Evolutionary conservation across 2,888 invertebrate species (phyloP).

Genomic region (Drosophila heteroneura): DNA sequence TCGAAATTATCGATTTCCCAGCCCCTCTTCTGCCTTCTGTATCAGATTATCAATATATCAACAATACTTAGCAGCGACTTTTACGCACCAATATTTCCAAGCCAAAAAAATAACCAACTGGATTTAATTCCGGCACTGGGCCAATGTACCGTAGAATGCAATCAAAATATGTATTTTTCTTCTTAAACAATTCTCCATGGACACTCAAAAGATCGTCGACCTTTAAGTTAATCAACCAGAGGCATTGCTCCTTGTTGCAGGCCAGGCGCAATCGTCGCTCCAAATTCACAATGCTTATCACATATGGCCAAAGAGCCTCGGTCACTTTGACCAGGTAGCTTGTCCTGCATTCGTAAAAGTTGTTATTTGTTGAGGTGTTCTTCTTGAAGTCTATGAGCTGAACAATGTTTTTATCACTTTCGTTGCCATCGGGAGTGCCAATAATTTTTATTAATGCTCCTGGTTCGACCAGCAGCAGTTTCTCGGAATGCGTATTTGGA

Average conservation of each 20-base stretch:
- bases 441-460: slow-evolving; percentile 73
- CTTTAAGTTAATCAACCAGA: slow-evolving; percentile 83
- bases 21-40: background rate
- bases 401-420: slow-evolving; percentile 64
- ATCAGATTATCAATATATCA: background rate
- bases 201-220: slow-evolving; percentile 83
- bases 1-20: background rate
- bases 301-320: slow-evolving; percentile 86
- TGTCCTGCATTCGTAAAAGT: slow-evolving; percentile 77
- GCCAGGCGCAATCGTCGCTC: slow-evolving; percentile 86
- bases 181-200: slow-evolving; percentile 83
- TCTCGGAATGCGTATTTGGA: slow-evolving; percentile 23
- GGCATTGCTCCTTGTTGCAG: slow-evolving; percentile 82
- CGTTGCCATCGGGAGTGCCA: slow-evolving; percentile 35
- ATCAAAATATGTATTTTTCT: slow-evolving; percentile 50
- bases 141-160: slow-evolving; percentile 87
- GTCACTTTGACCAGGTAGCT: slow-evolving; percentile 65
- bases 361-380: slow-evolving; percentile 68
- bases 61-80: background rate
- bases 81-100: slow-evolving; percentile 87
- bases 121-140: slow-evolving; percentile 86
- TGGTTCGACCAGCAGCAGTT: slow-evolving; percentile 48
- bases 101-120: slow-evolving; percentile 87
- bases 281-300: slow-evolving; percentile 86
- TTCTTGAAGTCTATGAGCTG: slow-evolving; percentile 76